phyloP scores from a whole-genome alignment of 2,113 vertebrate species.

The Variabilichromis moorii region DNA sequence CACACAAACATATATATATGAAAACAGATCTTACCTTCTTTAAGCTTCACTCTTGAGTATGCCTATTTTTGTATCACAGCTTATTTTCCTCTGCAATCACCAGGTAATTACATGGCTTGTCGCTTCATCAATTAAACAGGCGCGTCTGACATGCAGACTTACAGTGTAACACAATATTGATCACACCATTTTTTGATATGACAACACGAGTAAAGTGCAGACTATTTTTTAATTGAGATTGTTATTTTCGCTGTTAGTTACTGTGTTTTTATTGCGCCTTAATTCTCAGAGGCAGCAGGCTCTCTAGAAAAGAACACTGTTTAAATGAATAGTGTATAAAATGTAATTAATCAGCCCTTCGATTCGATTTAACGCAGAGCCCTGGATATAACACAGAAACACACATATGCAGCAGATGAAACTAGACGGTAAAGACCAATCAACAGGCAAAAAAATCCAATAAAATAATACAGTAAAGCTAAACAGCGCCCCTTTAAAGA shows the following conservation, averaged over 20 bases:
- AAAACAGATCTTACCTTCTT: neutral
- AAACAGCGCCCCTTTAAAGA: neutral
- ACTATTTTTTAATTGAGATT: neutral
- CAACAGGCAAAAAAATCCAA: neutral
- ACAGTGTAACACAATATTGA: neutral
- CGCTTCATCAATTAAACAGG: constrained; percentile 55
- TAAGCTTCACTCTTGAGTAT: neutral
- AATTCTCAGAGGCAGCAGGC: neutral
- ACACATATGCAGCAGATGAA: neutral
- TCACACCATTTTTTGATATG: neutral
- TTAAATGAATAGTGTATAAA: neutral
- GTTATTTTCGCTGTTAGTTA: neutral
- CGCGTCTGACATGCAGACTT: neutral
- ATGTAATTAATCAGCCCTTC: neutral
- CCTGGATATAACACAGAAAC: neutral
- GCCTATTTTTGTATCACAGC: neutral
- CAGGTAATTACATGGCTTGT: constrained; percentile 36
- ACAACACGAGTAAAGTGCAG: neutral
- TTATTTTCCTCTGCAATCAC: constrained; percentile 39
- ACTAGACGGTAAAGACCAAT: neutral
- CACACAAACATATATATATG: neutral
- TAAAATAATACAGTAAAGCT: neutral
- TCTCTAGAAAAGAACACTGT: neutral
- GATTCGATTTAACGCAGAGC: neutral
- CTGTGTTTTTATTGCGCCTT: neutral